Conservation (phyloP, 2,113 vertebrate genomes). For the Morone chrysops region DNA sequence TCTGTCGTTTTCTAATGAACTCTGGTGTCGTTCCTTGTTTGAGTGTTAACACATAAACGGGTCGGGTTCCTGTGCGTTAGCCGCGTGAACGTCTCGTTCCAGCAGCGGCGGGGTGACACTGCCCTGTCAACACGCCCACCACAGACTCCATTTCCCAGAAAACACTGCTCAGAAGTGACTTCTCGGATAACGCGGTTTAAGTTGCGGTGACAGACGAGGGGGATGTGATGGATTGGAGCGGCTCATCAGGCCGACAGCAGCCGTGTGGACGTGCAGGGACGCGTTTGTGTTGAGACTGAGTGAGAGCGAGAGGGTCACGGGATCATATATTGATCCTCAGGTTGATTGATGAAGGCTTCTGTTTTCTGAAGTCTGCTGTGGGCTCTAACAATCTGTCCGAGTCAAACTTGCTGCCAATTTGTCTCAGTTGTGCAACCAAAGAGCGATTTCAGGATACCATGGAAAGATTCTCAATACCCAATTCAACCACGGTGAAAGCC, state of each 20-base stretch:
- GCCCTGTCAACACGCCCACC: conserved; percentile 44
- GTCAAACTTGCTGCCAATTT: too few species aligned
- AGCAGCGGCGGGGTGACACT: background rate
- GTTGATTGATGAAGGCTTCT: too few species aligned
- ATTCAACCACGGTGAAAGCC: too few species aligned
- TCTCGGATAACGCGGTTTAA: conserved; percentile 32
- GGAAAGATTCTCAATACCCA: too few species aligned
- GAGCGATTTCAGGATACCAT: too few species aligned
- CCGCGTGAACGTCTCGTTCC: conserved; percentile 20
- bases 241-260: conserved; percentile 23
- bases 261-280: conserved; percentile 36
- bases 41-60: background rate
- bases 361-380: too few species aligned
- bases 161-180: conserved; percentile 58
- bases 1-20: background rate
- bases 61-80: conserved; percentile 30
- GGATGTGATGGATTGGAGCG: conserved; percentile 43
- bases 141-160: conserved; percentile 65
- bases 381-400: too few species aligned
- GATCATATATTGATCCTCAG: background rate
- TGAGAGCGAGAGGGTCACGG: background rate
- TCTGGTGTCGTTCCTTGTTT: background rate
- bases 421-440: too few species aligned
- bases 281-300: conserved; percentile 10
- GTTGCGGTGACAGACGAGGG: conserved; percentile 53